Evolutionary conservation across 2,797 vertebrate genomes (phyloP).

Genomic region (Protosalanx chinensis): DNA sequence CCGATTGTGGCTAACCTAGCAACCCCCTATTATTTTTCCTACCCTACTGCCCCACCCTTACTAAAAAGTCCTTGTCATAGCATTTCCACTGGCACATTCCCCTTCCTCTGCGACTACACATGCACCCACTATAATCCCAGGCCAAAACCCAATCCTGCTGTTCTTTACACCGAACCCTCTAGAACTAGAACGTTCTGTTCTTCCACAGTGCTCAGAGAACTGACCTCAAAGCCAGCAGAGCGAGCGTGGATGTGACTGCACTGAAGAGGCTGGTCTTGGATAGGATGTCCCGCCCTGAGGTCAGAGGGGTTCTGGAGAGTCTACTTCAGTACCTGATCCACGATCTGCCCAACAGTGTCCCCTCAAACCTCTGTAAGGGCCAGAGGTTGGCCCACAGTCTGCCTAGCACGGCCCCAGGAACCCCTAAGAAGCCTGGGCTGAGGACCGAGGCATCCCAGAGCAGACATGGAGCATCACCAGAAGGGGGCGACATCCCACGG

Average conservation of each 20-base stretch:
- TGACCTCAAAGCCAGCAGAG: slow-evolving; percentile 48
- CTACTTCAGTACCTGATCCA: slow-evolving; percentile 79
- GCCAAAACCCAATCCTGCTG: background rate
- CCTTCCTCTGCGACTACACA: background rate
- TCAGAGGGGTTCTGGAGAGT: slow-evolving; percentile 79
- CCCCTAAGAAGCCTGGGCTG: background rate
- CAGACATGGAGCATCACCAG: slow-evolving; percentile 19
- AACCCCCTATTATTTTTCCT: slow-evolving; percentile 17
- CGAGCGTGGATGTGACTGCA: slow-evolving; percentile 56
- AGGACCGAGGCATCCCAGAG: slow-evolving; percentile 20
- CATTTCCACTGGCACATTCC: background rate
- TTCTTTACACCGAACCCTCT: background rate
- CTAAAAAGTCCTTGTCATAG: background rate
- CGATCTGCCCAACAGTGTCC: slow-evolving; percentile 21
- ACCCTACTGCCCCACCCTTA: background rate
- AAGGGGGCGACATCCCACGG: slow-evolving; percentile 25
- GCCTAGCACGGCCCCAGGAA: background rate
- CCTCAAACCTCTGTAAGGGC: slow-evolving; percentile 14
- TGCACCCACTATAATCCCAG: background rate
- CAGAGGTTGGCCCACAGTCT: background rate
- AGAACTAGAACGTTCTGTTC: slow-evolving; percentile 65
- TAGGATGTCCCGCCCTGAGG: slow-evolving; percentile 62
- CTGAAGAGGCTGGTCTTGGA: slow-evolving; percentile 79
- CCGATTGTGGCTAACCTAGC: background rate
- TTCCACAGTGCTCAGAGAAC: slow-evolving; percentile 49